Evolutionary conservation across 2,113 vertebrate genomes (phyloP).

Genomic region (Donacobius atricapilla): DNA sequence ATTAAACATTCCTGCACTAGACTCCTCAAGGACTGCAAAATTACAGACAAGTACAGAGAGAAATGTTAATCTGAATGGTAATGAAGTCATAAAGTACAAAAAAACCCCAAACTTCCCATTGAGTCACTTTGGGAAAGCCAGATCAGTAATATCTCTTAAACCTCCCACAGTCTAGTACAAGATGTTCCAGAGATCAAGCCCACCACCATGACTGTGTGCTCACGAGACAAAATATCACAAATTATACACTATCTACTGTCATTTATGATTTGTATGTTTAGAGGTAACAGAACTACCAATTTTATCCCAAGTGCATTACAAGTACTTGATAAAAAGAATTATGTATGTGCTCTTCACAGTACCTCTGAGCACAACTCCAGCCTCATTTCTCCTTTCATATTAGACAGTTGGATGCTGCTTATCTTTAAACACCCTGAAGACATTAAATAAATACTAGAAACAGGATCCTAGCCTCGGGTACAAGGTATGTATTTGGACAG

Average conservation of each 20-base stretch:
- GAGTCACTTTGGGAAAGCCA: neutral
- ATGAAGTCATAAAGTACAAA: neutral
- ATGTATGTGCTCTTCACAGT: neutral
- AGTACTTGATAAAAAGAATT: neutral
- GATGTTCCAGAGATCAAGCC: neutral
- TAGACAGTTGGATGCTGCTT: neutral
- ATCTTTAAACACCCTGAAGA: neutral
- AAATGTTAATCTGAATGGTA: neutral
- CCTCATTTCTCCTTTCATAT: neutral
- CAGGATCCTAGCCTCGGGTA: neutral
- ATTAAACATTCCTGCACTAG: neutral
- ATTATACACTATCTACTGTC: neutral
- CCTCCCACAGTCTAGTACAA: neutral
- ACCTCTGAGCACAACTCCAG: neutral
- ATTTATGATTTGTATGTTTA: neutral
- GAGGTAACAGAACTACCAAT: neutral
- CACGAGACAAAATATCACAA: neutral
- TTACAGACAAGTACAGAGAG: neutral
- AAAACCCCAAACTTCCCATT: neutral
- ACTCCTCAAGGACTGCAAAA: neutral
- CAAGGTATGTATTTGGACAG: neutral
- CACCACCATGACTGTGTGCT: neutral
- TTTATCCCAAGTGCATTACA: neutral
- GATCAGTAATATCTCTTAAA: neutral
- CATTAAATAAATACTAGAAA: neutral